phyloP scores from a whole-genome alignment of 2,888 invertebrate species.

The Eledona agricola region DNA sequence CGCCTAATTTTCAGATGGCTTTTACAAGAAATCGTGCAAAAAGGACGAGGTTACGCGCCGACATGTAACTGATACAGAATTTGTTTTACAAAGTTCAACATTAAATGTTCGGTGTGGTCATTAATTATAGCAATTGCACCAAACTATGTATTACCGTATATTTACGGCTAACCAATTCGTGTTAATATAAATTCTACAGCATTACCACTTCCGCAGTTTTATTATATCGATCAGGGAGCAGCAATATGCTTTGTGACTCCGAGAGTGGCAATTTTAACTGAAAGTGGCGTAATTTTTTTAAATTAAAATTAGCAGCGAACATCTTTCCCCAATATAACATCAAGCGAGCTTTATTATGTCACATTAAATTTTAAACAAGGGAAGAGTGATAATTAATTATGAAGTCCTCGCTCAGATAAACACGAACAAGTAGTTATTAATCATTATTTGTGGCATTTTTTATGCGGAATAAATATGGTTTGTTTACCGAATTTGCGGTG shows the following conservation, averaged over 20 bases:
- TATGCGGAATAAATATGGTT: no score
- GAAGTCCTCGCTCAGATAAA: not conserved
- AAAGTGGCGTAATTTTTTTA: not conserved
- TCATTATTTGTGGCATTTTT: no score
- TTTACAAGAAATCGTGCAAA: not conserved
- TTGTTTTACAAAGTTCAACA: constrained; percentile 11
- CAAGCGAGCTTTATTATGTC: not conserved
- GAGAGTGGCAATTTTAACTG: no score
- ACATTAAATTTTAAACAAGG: not conserved
- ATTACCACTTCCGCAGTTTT: constrained; percentile 1
- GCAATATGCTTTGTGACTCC: no score
- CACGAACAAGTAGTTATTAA: no score
- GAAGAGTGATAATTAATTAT: not conserved
- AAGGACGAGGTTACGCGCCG: no score
- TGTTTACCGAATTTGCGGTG: no score
- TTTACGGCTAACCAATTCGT: constrained; percentile 10
- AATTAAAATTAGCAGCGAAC: no score
- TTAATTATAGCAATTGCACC: constrained; percentile 11
- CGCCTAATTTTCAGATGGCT: no score
- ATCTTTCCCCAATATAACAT: not conserved
- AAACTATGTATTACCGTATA: constrained; percentile 15
- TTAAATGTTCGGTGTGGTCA: constrained; percentile 9
- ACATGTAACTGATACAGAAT: no score
- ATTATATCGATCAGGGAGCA: no score
- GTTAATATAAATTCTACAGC: constrained; percentile 2